Conservation (phyloP, 2,888 invertebrate genomes). For the Poecilobothrus nobilitatus region DNA sequence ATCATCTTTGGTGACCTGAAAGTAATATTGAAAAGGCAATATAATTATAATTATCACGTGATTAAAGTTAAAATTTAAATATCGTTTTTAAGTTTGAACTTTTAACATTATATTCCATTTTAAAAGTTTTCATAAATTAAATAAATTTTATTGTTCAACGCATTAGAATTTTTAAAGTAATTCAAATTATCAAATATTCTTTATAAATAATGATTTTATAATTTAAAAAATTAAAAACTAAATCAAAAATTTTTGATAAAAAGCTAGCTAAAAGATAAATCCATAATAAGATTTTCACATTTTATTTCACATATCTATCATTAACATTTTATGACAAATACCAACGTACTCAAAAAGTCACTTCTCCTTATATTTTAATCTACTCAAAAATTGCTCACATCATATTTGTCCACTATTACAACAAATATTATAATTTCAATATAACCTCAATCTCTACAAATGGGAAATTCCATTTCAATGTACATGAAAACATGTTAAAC, state of each 20-base stretch:
- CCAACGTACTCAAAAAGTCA: not conserved
- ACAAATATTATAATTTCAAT: not conserved
- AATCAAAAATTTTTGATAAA: too few species aligned
- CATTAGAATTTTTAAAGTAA: too few species aligned
- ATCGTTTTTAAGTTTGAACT: too few species aligned
- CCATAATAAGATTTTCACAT: too few species aligned
- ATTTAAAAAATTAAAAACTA: too few species aligned
- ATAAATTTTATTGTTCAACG: too few species aligned
- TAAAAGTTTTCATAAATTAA: too few species aligned
- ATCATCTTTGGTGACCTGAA: conserved; percentile 38
- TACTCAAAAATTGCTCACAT: not conserved
- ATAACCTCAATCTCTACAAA: not conserved
- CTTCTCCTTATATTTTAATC: not conserved
- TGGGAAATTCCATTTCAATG: not conserved
- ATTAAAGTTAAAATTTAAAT: too few species aligned
- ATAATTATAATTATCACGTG: conserved; percentile 8
- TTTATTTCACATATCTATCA: not conserved
- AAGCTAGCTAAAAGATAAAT: too few species aligned
- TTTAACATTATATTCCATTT: too few species aligned
- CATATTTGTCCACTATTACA: not conserved
- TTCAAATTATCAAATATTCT: too few species aligned
- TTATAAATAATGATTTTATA: too few species aligned
- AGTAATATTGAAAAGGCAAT: conserved; percentile 16
- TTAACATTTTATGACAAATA: not conserved
- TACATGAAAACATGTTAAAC: not conserved